Evolutionary conservation across 2,113 vertebrate species (phyloP).

Genomic region (Sterrhoptilus dennistouni): DNA sequence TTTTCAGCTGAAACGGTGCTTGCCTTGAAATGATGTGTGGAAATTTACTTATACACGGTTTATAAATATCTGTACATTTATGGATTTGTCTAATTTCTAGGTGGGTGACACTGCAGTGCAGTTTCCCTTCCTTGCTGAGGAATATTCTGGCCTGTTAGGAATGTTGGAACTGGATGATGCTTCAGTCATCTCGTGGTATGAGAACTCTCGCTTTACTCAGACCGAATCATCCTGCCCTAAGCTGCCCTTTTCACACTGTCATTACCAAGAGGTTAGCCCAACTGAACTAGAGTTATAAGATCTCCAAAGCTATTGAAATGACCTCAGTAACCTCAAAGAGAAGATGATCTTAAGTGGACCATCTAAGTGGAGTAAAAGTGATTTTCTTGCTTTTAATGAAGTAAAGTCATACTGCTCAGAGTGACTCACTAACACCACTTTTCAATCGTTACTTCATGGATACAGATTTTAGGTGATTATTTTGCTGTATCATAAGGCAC

Average conservation of each 20-base stretch:
- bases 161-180: background rate
- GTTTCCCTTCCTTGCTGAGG: background rate
- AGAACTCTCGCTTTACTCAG: background rate
- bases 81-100: background rate
- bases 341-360: background rate
- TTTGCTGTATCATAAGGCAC: background rate
- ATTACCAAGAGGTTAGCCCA: background rate
- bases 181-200: background rate
- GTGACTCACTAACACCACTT: background rate
- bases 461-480: background rate
- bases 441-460: background rate
- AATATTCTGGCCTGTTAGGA: background rate
- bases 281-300: background rate
- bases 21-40: background rate
- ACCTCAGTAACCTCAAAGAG: background rate
- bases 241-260: background rate
- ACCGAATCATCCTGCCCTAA: background rate
- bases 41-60: background rate
- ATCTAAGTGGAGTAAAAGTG: background rate
- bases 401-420: background rate
- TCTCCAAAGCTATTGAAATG: background rate
- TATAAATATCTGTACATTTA: background rate
- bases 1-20: background rate
- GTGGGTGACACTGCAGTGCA: background rate
- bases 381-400: background rate